Evolutionary conservation across 2,113 vertebrate genomes (phyloP).

Genomic region (Cheirogaleus medius): DNA sequence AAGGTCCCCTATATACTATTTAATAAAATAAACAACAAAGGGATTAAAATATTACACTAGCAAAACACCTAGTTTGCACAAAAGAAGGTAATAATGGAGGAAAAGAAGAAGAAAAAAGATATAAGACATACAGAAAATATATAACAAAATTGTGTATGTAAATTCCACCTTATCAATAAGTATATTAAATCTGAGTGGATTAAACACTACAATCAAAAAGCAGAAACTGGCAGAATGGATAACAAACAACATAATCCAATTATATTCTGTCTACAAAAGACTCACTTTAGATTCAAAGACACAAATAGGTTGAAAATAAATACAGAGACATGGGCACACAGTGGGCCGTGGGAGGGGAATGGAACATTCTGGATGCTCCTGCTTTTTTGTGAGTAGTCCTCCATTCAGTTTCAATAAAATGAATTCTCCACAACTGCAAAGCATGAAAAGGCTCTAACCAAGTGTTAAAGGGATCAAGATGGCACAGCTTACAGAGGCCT

Average conservation of each 20-base stretch:
- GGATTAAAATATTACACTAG: background rate
- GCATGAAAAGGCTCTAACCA: background rate
- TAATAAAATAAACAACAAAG: background rate
- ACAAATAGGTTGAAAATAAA: background rate
- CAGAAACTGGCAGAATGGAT: background rate
- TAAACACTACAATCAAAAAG: background rate
- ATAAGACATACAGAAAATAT: background rate
- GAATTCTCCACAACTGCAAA: background rate
- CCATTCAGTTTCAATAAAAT: background rate
- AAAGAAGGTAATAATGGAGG: background rate
- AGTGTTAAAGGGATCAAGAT: background rate
- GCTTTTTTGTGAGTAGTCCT: background rate
- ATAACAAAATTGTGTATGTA: background rate
- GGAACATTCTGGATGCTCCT: background rate
- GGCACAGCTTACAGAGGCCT: background rate
- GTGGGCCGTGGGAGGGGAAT: background rate
- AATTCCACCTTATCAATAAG: background rate
- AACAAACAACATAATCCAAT: background rate
- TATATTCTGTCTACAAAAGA: background rate
- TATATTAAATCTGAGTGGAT: background rate
- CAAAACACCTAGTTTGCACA: background rate
- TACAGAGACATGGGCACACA: background rate
- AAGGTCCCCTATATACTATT: background rate
- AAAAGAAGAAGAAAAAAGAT: background rate
- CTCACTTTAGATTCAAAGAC: background rate